Base-by-base conservation (phyloP, 2,888 invertebrate genomes). In the Darwinula stevensoni region DNA sequence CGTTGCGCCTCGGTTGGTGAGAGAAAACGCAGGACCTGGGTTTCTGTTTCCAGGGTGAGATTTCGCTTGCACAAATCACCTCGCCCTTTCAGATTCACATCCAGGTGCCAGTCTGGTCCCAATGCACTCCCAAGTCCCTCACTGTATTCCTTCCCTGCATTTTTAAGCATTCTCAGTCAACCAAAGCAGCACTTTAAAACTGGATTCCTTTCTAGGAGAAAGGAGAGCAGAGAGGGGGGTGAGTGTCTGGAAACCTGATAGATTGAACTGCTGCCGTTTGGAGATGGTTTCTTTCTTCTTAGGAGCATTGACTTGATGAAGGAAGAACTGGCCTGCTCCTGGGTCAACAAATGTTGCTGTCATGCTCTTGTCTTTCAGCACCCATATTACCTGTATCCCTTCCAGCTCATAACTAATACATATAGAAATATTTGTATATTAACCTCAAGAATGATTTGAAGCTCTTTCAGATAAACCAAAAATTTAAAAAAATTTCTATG, bases 261-360 rank as follows among this genome's bases (percentile, higher is more conserved):
- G n/a, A n/a, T n/a, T n/a, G n/a, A n/a, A n/a, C n/a, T n/a, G n/a
- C n/a, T n/a, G n/a, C n/a, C n/a, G n/a, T n/a, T n/a, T n/a, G n/a
- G n/a, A n/a, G n/a, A n/a, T n/a, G n/a, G n/a, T n/a, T n/a, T n/a
- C n/a, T n/a, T n/a, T n/a, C n/a, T n/a, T n/a, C n/a, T n/a, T n/a
- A n/a, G n/a, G n/a, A n/a, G n/a, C n/a, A n/a, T n/a, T n/a, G n/a
- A n/a, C n/a, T n/a, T n/a, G n/a, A n/a, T n/a, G n/a, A 3, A 73
- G 65, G 42, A 91, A 78, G 52, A 94, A 97, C 50, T 80, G 67
- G 4, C 88, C 82, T 11, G 91, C 91, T 12, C 84, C 91, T 5
- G 82, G 70, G 56, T 97, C 94, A 31, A 97, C 65, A 54, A 91
- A 97, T 11, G 84, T 76, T 11, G 84, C 71, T 11, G 80, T 71